phyloP scores from a whole-genome alignment of 1,140 invertebrate species.

The Aphelinus certus region DNA sequence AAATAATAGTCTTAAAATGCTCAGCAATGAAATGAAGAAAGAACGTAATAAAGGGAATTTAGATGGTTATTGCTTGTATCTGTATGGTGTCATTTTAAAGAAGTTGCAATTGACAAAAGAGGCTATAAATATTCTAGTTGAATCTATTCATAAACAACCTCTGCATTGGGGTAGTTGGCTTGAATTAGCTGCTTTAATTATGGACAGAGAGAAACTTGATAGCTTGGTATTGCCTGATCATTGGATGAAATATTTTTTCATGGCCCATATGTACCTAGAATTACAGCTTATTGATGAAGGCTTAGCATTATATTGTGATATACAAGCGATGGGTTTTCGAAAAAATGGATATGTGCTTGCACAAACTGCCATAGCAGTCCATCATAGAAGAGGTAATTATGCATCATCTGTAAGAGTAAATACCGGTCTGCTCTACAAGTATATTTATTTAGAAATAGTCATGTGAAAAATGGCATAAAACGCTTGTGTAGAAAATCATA shows the following conservation, averaged over 20 bases:
- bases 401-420: neutral
- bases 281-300: constrained; percentile 91
- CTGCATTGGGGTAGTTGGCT: constrained; percentile 94
- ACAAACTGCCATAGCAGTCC: constrained; percentile 91
- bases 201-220: constrained; percentile 77
- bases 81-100: constrained; percentile 92
- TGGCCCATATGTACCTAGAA: constrained; percentile 90
- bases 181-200: constrained; percentile 87
- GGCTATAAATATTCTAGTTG: constrained; percentile 80
- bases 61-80: constrained; percentile 89
- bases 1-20: constrained; percentile 67
- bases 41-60: constrained; percentile 73
- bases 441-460: constrained; percentile 24
- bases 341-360: constrained; percentile 91
- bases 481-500: too few species aligned
- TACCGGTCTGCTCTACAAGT: constrained; percentile 2
- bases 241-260: constrained; percentile 96
- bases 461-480: too few species aligned
- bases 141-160: constrained; percentile 81
- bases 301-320: constrained; percentile 80
- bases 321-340: constrained; percentile 83
- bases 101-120: constrained; percentile 82
- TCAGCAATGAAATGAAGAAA: constrained; percentile 68
- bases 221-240: constrained; percentile 82
- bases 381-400: constrained; percentile 85